Conservation (phyloP, 2,113 vertebrate genomes). For the Misgurnus anguillicaudatus region DNA sequence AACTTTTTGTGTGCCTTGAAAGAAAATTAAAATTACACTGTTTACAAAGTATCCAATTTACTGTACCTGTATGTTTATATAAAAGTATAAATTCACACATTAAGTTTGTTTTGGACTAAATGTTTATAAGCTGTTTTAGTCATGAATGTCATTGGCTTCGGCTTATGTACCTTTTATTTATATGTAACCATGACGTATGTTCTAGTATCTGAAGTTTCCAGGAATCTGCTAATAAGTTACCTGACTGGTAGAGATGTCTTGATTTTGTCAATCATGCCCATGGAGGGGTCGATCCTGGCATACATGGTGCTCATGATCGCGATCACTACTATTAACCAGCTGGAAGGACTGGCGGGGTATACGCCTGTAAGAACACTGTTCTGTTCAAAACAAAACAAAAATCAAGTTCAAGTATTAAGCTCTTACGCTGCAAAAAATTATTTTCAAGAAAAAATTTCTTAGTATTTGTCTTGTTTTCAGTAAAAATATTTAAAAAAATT, state of each 20-base stretch:
- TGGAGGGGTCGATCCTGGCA: constrained; percentile 80
- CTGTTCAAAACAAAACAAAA: constrained; percentile 66
- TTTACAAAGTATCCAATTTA: too few species aligned
- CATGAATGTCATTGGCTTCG: not conserved
- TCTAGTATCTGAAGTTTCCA: constrained; percentile 47
- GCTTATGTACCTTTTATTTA: not conserved
- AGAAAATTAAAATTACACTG: too few species aligned
- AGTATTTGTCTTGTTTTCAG: too few species aligned
- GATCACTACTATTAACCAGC: constrained; percentile 88
- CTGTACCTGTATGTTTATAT: too few species aligned
- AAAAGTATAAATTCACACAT: not conserved
- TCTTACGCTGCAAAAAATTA: too few species aligned
- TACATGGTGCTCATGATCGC: constrained; percentile 87
- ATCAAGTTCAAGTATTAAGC: not conserved
- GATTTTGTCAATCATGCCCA: constrained; percentile 83
- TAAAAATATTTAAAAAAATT: too few species aligned
- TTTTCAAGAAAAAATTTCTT: too few species aligned
- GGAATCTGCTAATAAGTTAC: constrained; percentile 62
- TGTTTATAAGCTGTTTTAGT: not conserved
- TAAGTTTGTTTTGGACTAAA: not conserved
- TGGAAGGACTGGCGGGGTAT: constrained; percentile 92
- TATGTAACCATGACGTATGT: not conserved
- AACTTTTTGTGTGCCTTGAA: too few species aligned
- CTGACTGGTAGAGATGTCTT: constrained; percentile 76
- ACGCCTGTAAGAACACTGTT: constrained; percentile 89